Percentiles rank a stretch among this genome's conserved stretches.
Evolutionary conservation across 2,113 vertebrate species (phyloP).

Genomic region (Sigmodon hispidus): DNA sequence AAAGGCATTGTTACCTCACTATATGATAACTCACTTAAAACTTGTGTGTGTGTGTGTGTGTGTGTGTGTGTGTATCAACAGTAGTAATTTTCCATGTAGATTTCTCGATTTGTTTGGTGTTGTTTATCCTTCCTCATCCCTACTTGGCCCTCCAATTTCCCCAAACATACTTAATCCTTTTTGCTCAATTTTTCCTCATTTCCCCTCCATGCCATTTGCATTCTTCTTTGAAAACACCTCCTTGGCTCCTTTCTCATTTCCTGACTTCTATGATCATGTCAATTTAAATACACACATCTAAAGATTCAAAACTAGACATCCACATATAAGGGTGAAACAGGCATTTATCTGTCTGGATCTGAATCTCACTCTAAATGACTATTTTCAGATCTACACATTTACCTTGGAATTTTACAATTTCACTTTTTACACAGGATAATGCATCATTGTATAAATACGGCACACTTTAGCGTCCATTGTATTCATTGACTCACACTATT

Average conservation of each 20-base stretch:
- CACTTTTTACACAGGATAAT: neutral
- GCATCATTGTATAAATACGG: neutral
- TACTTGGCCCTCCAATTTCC: neutral
- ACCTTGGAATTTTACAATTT: neutral
- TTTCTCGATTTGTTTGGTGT: neutral
- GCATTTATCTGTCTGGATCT: neutral
- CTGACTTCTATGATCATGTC: neutral
- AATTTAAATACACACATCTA: neutral
- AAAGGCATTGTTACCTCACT: too few relatives aligned
- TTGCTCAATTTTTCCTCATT: neutral
- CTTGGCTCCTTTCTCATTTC: neutral
- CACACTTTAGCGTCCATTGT: neutral
- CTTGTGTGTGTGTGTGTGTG: too few relatives aligned
- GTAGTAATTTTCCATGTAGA: neutral
- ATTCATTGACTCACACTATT: neutral
- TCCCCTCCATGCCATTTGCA: neutral
- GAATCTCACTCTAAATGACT: neutral
- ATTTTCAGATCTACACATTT: neutral
- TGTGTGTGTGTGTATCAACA: too few relatives aligned
- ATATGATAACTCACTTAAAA: too few relatives aligned
- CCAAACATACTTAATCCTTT: neutral
- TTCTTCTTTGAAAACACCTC: neutral
- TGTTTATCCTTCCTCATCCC: neutral
- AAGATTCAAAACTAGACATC: neutral
- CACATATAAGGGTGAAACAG: neutral